These are phyloP conservation scores for Seriola dumerili DNA, from an alignment of 2,113 vertebrate genomes.

Conservation along the genomic window DNA sequence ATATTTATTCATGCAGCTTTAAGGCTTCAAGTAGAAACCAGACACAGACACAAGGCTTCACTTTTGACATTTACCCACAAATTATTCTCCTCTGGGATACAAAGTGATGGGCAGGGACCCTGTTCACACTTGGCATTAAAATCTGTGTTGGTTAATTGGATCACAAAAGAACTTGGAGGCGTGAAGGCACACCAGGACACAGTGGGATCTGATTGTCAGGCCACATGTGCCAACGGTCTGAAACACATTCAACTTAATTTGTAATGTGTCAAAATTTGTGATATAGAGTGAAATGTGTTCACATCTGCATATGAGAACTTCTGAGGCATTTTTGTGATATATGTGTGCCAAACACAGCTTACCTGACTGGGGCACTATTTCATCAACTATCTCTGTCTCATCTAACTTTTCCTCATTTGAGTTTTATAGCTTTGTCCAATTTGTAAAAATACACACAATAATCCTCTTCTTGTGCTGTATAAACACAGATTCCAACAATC, in stretches of 20 bases:
- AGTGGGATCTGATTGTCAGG: background rate
- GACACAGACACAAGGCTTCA: background rate
- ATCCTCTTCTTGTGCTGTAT: constrained; percentile 23
- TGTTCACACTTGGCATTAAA: background rate
- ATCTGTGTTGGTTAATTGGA: background rate
- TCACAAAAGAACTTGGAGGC: background rate
- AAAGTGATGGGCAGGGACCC: background rate
- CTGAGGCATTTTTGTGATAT: background rate
- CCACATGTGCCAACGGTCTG: too few species aligned
- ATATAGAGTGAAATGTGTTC: background rate
- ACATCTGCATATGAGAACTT: background rate
- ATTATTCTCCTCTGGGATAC: background rate
- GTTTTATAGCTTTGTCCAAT: constrained; percentile 22
- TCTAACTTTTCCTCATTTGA: background rate
- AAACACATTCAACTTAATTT: background rate
- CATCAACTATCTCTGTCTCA: background rate
- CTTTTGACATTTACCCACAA: background rate
- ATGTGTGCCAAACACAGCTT: background rate
- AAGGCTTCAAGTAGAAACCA: background rate
- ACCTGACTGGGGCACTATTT: background rate
- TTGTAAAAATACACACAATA: constrained; percentile 28
- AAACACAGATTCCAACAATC: constrained; percentile 1
- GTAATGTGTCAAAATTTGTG: background rate
- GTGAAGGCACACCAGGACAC: background rate
- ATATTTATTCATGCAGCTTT: background rate